Percentiles rank a stretch among this genome's conserved stretches.
These are phyloP conservation scores for Eulacestoma nigropectus DNA, from an alignment of 2,113 vertebrate genomes.

Conservation along the genomic window DNA sequence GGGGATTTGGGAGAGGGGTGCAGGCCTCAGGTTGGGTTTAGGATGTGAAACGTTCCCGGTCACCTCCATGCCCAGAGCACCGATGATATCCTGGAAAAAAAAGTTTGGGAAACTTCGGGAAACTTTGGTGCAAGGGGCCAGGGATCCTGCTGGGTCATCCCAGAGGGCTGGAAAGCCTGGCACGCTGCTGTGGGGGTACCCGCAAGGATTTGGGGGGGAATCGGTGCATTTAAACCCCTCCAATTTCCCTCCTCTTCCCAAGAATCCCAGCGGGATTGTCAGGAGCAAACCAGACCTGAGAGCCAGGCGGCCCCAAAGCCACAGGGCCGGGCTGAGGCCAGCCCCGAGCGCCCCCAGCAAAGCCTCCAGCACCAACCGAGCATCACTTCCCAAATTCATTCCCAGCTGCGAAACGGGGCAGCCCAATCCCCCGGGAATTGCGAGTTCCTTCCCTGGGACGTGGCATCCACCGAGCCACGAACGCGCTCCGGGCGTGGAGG, in stretches of 20 bases:
- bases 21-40: background rate
- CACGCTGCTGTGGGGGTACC: rapidly evolving
- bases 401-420: rapidly evolving
- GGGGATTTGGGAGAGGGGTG: background rate
- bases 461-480: rapidly evolving
- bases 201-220: rapidly evolving
- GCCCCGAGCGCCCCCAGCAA: background rate
- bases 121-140: rapidly evolving
- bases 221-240: rapidly evolving
- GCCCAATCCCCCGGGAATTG: rapidly evolving
- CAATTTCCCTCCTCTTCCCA: background rate
- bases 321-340: background rate
- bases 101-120: background rate
- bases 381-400: rapidly evolving
- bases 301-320: rapidly evolving
- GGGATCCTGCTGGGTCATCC: background rate
- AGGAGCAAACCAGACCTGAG: background rate
- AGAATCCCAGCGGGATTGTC: background rate
- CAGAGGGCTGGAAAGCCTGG: rapidly evolving
- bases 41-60: rapidly evolving
- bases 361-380: background rate
- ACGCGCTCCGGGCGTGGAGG: rapidly evolving
- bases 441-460: rapidly evolving
- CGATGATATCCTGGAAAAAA: rapidly evolving
- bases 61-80: rapidly evolving